Evolutionary conservation across 2,113 vertebrate genomes (phyloP).

Genomic region (Spizaetus ornatus): DNA sequence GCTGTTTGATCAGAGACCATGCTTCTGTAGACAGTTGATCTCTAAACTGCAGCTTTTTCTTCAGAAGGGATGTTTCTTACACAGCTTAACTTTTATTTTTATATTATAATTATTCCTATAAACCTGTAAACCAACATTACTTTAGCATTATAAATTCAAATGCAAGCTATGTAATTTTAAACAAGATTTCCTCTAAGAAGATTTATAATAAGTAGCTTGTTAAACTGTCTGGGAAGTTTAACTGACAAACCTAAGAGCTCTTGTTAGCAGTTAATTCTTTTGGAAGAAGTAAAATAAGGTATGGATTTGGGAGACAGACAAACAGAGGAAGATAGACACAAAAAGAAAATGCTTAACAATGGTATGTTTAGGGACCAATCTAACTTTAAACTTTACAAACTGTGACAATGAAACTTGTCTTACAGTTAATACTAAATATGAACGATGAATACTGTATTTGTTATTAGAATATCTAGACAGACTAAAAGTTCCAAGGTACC

Average conservation of each 20-base stretch:
- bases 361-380: not conserved
- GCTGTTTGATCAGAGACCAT: not conserved
- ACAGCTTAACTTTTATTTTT: not conserved
- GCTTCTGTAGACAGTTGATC: not conserved
- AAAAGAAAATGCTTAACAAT: not conserved
- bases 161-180: slow-evolving; percentile 19
- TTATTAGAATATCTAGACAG: not conserved
- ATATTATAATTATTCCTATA: not conserved
- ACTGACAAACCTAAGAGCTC: not conserved
- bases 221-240: slow-evolving; percentile 2
- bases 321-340: not conserved
- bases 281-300: not conserved
- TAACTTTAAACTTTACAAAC: not conserved
- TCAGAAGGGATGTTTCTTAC: not conserved
- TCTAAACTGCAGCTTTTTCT: not conserved
- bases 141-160: not conserved
- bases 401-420: not conserved
- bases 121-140: not conserved
- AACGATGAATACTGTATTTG: not conserved
- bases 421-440: not conserved
- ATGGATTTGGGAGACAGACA: not conserved
- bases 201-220: slow-evolving; percentile 18
- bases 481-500: not conserved
- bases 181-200: slow-evolving; percentile 31
- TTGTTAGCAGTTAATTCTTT: slow-evolving; percentile 9